Conservation (phyloP, 2,113 vertebrate genomes). For the Lethenteron camtschaticum region DNA sequence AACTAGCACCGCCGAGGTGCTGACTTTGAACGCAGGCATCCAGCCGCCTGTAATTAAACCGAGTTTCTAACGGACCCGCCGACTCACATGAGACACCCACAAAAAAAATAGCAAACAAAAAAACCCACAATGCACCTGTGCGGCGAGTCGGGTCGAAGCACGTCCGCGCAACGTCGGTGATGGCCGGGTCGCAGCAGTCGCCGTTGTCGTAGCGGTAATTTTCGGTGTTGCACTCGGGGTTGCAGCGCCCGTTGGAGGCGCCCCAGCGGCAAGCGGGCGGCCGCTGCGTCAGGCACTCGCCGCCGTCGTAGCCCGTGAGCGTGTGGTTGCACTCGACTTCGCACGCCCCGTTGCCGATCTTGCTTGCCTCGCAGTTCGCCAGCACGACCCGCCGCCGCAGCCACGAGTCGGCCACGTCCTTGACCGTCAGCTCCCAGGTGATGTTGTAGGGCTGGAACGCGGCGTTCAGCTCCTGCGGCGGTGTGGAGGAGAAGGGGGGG, state of each 20-base stretch:
- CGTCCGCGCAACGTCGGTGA: conserved; percentile 91
- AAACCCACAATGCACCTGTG: conserved; percentile 40
- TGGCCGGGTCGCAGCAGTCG: conserved; percentile 76
- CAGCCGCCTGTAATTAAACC: too few relatives aligned
- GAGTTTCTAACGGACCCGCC: too few relatives aligned
- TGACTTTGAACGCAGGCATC: too few relatives aligned
- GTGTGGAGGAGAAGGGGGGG: too few relatives aligned
- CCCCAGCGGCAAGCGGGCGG: conserved; percentile 28
- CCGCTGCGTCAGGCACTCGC: conserved; percentile 37
- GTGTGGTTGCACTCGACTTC: conserved; percentile 87
- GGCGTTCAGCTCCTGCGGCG: conserved; percentile 41
- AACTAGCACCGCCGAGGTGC: too few relatives aligned
- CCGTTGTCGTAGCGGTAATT: conserved; percentile 60
- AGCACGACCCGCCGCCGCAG: conserved; percentile 61
- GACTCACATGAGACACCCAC: too few relatives aligned
- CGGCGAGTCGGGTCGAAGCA: conserved; percentile 74
- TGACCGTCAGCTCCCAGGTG: conserved; percentile 72
- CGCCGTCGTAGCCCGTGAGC: conserved; percentile 58
- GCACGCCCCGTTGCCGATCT: conserved; percentile 60
- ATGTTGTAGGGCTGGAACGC: conserved; percentile 76
- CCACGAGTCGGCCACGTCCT: conserved; percentile 62
- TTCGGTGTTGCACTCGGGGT: conserved; percentile 81
- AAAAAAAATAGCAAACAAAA: too few relatives aligned
- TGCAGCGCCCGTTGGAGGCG: conserved; percentile 53
- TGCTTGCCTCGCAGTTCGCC: conserved; percentile 85